These are phyloP conservation scores for Heliconius hermathena DNA, from an alignment of 1,140 invertebrate genomes.

Conservation along the genomic window DNA sequence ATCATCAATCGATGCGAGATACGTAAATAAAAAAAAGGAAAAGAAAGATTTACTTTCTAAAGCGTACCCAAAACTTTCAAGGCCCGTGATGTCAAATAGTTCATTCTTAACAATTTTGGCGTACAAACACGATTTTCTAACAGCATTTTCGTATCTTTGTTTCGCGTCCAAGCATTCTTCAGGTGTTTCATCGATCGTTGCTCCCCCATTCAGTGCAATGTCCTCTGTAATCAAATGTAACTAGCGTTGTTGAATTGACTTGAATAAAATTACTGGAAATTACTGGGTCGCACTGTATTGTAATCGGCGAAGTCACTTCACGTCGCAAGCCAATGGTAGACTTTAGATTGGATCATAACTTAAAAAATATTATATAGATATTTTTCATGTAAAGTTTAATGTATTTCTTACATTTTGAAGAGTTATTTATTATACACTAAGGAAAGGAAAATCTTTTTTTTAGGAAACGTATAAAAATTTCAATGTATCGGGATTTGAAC, in stretches of 20 bases:
- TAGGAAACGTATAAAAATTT: no score
- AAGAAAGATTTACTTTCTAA: background rate
- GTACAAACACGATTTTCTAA: slow-evolving; percentile 69
- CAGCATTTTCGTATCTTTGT: slow-evolving; percentile 35
- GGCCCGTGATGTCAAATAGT: slow-evolving; percentile 50
- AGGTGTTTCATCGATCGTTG: slow-evolving; percentile 20
- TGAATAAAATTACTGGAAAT: slow-evolving; percentile 26
- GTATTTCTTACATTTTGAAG: no score
- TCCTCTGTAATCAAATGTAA: slow-evolving; percentile 30
- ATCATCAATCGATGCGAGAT: no score
- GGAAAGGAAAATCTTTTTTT: no score
- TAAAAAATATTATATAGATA: background rate
- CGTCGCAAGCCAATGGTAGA: background rate
- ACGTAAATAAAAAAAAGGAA: no score
- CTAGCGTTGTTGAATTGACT: slow-evolving; percentile 13
- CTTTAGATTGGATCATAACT: background rate
- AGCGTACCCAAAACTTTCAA: slow-evolving; percentile 60
- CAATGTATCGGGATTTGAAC: no score
- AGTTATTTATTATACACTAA: no score
- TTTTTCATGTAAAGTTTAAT: no score
- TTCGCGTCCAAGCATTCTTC: slow-evolving; percentile 21
- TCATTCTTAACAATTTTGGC: slow-evolving; percentile 51
- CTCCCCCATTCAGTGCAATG: slow-evolving; percentile 27
- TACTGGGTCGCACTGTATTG: background rate
- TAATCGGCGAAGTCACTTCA: background rate